Base-by-base conservation (phyloP, 2,888 invertebrate species). In the Amblyjoppa fuscipennis region DNA sequence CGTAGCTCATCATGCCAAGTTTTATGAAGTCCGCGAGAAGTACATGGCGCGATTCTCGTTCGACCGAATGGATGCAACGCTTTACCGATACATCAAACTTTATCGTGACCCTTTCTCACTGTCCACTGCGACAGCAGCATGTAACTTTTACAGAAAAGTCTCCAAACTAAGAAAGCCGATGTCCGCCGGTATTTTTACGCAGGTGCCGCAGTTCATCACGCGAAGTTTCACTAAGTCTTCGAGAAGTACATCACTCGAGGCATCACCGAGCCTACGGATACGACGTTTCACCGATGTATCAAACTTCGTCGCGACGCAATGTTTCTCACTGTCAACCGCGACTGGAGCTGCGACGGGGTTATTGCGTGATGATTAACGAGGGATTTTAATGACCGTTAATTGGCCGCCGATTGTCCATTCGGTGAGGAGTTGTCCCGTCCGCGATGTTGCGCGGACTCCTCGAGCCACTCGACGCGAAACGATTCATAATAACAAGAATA, bases 381-480 rank as follows among this genome's bases (percentile, higher is more conserved):
- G 64, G 81, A 70, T 81, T 81, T 81, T 81, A 81, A 85, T 75
- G 84, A 53, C 70, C 81, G 74, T 78, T 81, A 81, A 85, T 85
- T 81, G 84, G 75, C 74, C 70, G 74, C 53, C 74, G 78, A 78
- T 85, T 85, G 81, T 85, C 70, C 81, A 66, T 81, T 74, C 81
- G 77, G 61, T 51, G 31, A 25, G 25, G 64, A 74, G 61, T 74
- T 56, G 84, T 79, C 78, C 25, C 2, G 31, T 69, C 69, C 64
- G 73, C 51, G 74, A 84, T 74, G 51, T 61, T 64, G 70, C 41
- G 61, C 16, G 45, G 61, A 51, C 64, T 2, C 34, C 41, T 5
- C 49, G 53, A 76, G 16, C 0, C 66, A 16, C 49, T 75, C 53
- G 53, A 51, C 49, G 56, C 11, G 56, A 59, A 76, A 81, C 51